Percentiles rank a stretch among this genome's conserved stretches.
Evolutionary conservation across 2,888 invertebrate genomes (phyloP).

Genomic region (Diarsia brunnea): DNA sequence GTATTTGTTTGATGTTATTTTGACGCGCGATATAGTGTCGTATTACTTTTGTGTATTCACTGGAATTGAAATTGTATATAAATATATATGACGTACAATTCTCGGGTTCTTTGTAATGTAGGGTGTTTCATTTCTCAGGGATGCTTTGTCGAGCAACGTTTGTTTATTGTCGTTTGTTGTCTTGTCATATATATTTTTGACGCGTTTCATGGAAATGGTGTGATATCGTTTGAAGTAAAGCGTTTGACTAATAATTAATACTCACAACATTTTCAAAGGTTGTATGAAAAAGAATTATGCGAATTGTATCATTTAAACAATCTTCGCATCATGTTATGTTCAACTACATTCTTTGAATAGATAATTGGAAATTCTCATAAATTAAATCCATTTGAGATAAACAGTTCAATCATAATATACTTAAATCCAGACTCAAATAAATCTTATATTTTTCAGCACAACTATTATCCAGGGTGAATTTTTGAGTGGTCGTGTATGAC

Average conservation of each 20-base stretch:
- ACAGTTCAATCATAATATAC: background rate
- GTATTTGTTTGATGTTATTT: slow-evolving; percentile 41
- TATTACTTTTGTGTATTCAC: slow-evolving; percentile 35
- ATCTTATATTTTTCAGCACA: background rate
- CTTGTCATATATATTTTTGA: background rate
- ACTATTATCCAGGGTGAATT: background rate
- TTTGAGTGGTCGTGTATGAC: too few relatives aligned
- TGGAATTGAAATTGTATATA: slow-evolving; percentile 25
- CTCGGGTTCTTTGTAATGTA: slow-evolving; percentile 10
- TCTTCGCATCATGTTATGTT: background rate
- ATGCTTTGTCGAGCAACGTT: background rate
- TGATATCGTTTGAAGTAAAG: background rate
- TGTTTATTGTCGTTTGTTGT: background rate
- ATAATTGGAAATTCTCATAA: too few relatives aligned
- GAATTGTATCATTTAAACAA: background rate
- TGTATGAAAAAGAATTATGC: background rate
- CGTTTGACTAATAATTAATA: background rate
- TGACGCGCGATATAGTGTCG: slow-evolving; percentile 29
- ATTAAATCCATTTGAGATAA: too few relatives aligned
- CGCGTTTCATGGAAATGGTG: background rate
- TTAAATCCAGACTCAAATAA: background rate
- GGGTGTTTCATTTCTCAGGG: background rate
- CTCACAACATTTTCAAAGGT: background rate
- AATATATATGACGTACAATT: slow-evolving; percentile 10
- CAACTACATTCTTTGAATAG: background rate